A percentile compares a stretch with the other conserved stretches of the same genome.
Conservation (phyloP, 2,888 invertebrate genomes). For the Trachelus troglodyta region DNA sequence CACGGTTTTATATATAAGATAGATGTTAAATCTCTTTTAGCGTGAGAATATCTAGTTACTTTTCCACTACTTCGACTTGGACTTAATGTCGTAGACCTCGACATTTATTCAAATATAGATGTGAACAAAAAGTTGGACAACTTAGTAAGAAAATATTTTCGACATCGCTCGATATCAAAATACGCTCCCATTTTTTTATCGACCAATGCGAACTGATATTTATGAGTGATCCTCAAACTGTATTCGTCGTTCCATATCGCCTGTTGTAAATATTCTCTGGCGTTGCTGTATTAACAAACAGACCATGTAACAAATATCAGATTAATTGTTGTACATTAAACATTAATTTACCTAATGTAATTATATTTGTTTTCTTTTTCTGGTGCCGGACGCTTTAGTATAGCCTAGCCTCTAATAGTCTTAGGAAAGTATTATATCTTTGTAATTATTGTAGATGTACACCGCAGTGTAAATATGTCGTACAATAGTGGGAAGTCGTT, state of each 20-base stretch:
- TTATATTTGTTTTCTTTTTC: background rate
- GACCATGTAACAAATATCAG: background rate
- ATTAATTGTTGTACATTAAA: slow-evolving; percentile 5
- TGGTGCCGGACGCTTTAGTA: slow-evolving; percentile 14
- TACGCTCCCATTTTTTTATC: slow-evolving; percentile 25
- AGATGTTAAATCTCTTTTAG: background rate
- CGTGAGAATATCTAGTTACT: background rate
- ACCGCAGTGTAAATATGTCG: slow-evolving; percentile 2
- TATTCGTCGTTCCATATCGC: slow-evolving; percentile 21
- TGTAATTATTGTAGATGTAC: background rate
- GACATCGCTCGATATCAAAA: slow-evolving; percentile 28
- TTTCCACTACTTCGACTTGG: background rate
- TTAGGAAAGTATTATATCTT: background rate
- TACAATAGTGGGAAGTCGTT: background rate
- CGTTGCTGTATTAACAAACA: background rate
- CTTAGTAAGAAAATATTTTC: background rate
- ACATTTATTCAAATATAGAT: background rate
- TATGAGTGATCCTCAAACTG: slow-evolving; percentile 3
- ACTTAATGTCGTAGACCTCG: background rate
- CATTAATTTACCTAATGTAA: slow-evolving; percentile 11
- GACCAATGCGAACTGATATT: slow-evolving; percentile 17
- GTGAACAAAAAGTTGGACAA: background rate
- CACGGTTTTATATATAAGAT: slow-evolving; percentile 13
- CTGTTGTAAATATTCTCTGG: slow-evolving; percentile 36
- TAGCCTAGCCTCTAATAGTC: background rate